Percentiles rank a stretch among this genome's conserved stretches.
phyloP scores from a whole-genome alignment of 2,888 invertebrate genomes.

The Entomobrya multifasciata region DNA sequence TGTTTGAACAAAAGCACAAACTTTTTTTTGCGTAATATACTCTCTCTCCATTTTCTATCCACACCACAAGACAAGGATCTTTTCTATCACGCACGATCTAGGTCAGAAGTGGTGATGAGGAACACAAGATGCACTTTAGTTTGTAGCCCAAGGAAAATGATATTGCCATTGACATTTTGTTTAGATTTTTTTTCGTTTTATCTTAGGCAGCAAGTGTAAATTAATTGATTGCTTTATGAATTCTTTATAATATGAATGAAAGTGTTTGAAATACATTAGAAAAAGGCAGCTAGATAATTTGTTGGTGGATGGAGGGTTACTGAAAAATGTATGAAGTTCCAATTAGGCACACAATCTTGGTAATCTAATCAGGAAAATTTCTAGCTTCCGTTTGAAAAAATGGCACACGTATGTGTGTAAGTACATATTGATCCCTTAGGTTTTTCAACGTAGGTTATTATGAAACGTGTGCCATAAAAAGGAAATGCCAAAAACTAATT shows the following conservation, averaged over 20 bases:
- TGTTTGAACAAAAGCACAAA: background rate
- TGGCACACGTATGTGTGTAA: too few species aligned
- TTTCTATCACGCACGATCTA: background rate
- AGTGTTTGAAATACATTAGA: background rate
- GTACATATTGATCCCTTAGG: too few species aligned
- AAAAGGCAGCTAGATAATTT: background rate
- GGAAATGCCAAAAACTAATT: background rate
- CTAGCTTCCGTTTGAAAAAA: too few species aligned
- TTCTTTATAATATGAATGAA: background rate
- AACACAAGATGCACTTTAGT: conserved; percentile 24
- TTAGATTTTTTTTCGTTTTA: background rate
- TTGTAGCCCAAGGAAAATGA: conserved; percentile 5
- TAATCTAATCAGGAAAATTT: too few species aligned
- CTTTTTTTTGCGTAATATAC: background rate
- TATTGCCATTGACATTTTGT: conserved; percentile 9
- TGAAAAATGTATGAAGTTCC: too few species aligned
- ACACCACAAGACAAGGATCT: background rate
- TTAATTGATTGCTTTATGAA: background rate
- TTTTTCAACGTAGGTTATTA: too few species aligned
- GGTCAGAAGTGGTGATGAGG: conserved; percentile 7
- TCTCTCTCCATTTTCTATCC: background rate
- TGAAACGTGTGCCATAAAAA: background rate
- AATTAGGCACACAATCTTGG: too few species aligned
- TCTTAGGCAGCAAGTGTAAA: background rate
- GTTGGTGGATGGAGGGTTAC: background rate